These are phyloP conservation scores for Acanthosepion lycidas DNA, from an alignment of 2,888 invertebrate species.

Conservation along the genomic window DNA sequence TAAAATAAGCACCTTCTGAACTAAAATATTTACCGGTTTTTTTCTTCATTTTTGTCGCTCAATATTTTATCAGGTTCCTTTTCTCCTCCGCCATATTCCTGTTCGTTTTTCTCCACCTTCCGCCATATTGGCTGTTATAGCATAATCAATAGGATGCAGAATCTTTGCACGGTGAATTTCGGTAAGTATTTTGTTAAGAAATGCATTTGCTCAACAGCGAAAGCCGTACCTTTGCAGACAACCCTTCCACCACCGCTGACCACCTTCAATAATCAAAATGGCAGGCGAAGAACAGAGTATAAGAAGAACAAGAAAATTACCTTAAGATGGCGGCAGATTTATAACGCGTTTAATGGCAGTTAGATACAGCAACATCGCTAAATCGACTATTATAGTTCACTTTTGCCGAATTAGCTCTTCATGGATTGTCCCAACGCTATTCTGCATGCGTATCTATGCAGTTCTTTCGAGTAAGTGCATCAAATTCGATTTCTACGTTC, in stretches of 20 bases:
- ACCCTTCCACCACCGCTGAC: too few relatives aligned
- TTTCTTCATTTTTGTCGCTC: background rate
- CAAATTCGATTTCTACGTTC: background rate
- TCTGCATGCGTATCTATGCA: background rate
- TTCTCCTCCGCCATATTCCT: too few relatives aligned
- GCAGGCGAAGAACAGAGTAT: background rate
- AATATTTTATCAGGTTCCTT: background rate
- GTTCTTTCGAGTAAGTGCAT: background rate
- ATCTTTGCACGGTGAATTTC: background rate
- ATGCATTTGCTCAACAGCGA: background rate
- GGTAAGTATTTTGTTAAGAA: background rate
- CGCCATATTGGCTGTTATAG: background rate
- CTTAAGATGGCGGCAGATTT: background rate
- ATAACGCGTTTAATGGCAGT: background rate
- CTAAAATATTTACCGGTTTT: background rate
- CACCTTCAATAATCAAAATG: too few relatives aligned
- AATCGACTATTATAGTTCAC: background rate
- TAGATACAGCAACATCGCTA: background rate
- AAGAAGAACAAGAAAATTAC: background rate
- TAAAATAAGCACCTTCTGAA: background rate
- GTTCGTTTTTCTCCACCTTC: background rate
- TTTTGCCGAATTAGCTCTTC: background rate
- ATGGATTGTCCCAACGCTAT: background rate
- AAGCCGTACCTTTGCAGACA: background rate
- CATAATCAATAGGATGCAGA: background rate